Conservation (phyloP, 2,113 vertebrate species). For the Pteruthius melanotis region DNA sequence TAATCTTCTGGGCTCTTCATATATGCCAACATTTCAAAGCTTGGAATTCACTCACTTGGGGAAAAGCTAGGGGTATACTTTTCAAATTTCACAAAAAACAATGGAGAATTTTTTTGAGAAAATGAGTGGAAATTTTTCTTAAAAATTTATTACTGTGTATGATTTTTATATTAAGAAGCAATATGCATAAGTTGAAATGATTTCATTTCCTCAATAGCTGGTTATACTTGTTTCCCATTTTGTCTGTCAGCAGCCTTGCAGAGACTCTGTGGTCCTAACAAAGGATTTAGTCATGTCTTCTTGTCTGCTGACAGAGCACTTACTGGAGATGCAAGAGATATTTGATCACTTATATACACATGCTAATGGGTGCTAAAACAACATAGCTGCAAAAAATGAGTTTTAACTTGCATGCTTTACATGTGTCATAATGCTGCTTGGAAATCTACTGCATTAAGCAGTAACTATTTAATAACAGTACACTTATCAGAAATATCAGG, state of each 20-base stretch:
- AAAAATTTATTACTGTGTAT: slow-evolving; percentile 11
- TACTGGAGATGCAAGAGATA: slow-evolving; percentile 52
- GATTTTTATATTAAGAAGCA: slow-evolving; percentile 13
- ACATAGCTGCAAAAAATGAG: slow-evolving; percentile 31
- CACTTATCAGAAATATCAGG: slow-evolving; percentile 29
- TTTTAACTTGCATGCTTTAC: slow-evolving; percentile 52
- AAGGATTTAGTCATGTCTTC: slow-evolving; percentile 55
- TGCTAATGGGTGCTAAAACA: slow-evolving; percentile 23
- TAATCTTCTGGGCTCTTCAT: background rate
- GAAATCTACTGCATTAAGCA: slow-evolving; percentile 42
- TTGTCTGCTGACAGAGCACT: slow-evolving; percentile 57
- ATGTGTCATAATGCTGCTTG: slow-evolving; percentile 32
- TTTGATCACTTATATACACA: slow-evolving; percentile 34
- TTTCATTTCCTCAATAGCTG: slow-evolving; percentile 57
- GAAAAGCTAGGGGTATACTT: background rate
- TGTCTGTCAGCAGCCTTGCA: slow-evolving; percentile 52
- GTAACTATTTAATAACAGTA: slow-evolving; percentile 43
- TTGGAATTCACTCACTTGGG: background rate
- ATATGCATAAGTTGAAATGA: background rate
- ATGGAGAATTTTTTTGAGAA: background rate
- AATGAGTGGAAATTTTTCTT: background rate
- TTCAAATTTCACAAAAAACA: background rate
- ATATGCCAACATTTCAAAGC: background rate
- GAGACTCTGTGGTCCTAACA: slow-evolving; percentile 29
- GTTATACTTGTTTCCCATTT: slow-evolving; percentile 50